Percentiles rank a stretch among this genome's conserved stretches.
These are phyloP conservation scores for Eupithecia abbreviata DNA, from an alignment of 2,888 invertebrate species.

Conservation along the genomic window DNA sequence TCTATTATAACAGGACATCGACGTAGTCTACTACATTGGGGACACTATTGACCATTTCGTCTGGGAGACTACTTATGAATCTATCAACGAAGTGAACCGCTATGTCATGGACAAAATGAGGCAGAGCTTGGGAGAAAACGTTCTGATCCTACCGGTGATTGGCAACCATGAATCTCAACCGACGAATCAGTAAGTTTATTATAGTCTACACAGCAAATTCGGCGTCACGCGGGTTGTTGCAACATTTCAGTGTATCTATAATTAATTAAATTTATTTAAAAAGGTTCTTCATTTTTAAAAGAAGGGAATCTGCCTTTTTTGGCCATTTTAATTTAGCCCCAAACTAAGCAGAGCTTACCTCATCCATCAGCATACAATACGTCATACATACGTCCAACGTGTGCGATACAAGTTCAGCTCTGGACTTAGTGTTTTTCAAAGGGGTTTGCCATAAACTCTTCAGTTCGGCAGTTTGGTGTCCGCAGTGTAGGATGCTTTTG, in stretches of 20 bases:
- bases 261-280: too few species aligned
- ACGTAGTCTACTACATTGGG: conserved; percentile 92
- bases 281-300: too few species aligned
- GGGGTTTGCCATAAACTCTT: too few species aligned
- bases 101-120: conserved; percentile 81
- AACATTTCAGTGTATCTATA: background rate
- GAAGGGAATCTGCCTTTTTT: too few species aligned
- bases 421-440: too few species aligned
- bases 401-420: too few species aligned
- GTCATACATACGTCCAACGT: too few species aligned
- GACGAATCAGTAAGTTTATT: conserved; percentile 88
- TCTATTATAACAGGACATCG: conserved; percentile 76
- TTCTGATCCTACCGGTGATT: conserved; percentile 87
- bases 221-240: background rate
- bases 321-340: too few species aligned
- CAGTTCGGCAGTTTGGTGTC: too few species aligned
- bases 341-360: too few species aligned
- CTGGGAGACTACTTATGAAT: conserved; percentile 90
- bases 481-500: too few species aligned
- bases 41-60: conserved; percentile 93
- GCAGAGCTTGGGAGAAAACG: conserved; percentile 82
- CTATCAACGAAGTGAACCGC: conserved; percentile 84
- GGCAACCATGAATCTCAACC: conserved; percentile 95
- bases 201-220: background rate
- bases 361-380: too few species aligned